Base-by-base conservation (phyloP, 1,140 invertebrate species). In the Diorhabda elongata region DNA sequence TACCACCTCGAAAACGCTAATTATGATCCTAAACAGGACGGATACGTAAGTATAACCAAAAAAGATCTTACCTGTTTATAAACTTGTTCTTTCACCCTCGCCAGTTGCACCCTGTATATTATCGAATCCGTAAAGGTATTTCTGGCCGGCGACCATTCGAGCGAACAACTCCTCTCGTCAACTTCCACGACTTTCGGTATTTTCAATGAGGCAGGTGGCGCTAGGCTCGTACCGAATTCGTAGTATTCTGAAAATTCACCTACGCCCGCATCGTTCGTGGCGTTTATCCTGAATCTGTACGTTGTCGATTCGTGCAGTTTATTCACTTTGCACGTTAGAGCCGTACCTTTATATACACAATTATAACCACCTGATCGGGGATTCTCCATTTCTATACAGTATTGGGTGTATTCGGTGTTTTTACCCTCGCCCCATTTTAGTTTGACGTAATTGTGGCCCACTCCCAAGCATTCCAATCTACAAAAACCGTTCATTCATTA, bases 211-310 rank as follows among this genome's bases (percentile, higher is more conserved):
- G 89, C 87, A 11, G 93, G 93, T 62, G 92, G 90, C 42, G 93
- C 91, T 73, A 90, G 87, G 61, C 81, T 85, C n/a, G 93, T 95
- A 62, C 82, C 83, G 76, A 90, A 92, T 61, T 84, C 82, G 74
- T 87, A 86, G 41, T 88, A 84, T 64, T 87, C 84, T 2, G 92
- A 92, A 82, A 87, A 93, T 9, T 89, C 87, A 41, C 94, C 93
- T 73, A 90, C 85, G 2, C 94, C 93, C 56, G 92, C 92, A 78
- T 92, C 90, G 81, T 93, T 95, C 65, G 88, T 86, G 58, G 93
- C 93, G 74, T 87, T 90, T 75, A 96, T 92, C 66, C 92, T 85
- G 82, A 96, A 95, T 75, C 85, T 86, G 80, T 96, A 96, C 26
- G 82, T 82, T 3, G 87, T 92, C 68, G 88, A 85, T 81, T 96